These are phyloP conservation scores for Colaptes auratus DNA, from an alignment of 2,113 vertebrate genomes.

Conservation along the genomic window DNA sequence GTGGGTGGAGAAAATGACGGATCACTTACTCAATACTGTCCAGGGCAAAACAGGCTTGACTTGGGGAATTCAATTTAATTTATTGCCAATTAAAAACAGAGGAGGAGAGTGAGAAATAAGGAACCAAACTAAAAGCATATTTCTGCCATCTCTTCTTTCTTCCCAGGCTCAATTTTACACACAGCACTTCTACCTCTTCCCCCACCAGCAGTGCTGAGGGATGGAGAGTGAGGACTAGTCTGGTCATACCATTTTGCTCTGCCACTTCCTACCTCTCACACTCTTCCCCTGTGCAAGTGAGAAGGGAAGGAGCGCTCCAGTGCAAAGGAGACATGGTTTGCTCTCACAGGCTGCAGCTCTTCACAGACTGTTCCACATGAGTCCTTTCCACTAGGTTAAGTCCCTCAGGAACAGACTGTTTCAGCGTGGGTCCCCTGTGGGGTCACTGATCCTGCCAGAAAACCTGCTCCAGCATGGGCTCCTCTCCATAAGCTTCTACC, in stretches of 20 bases:
- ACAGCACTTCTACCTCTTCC: neutral
- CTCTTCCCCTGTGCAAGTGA: too few relatives aligned
- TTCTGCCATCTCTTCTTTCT: neutral
- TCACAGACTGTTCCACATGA: too few relatives aligned
- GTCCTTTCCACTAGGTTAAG: too few relatives aligned
- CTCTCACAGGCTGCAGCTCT: too few relatives aligned
- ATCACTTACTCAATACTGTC: neutral
- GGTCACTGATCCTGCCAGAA: neutral
- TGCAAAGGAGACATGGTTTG: too few relatives aligned
- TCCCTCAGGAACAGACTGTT: neutral
- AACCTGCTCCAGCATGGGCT: neutral
- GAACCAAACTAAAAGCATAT: neutral
- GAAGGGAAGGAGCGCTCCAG: too few relatives aligned
- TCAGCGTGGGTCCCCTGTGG: neutral
- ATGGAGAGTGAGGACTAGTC: neutral
- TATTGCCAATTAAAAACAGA: neutral
- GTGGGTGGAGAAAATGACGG: neutral
- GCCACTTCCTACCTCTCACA: too few relatives aligned
- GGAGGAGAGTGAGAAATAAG: neutral
- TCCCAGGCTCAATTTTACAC: neutral
- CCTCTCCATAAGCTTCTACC: neutral
- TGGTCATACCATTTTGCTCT: neutral
- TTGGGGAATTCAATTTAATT: neutral
- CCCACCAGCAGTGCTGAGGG: accelerated
- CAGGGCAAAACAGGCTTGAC: neutral